Conservation (phyloP, 2,888 invertebrate genomes). For the Conops quadrifasciatus region DNA sequence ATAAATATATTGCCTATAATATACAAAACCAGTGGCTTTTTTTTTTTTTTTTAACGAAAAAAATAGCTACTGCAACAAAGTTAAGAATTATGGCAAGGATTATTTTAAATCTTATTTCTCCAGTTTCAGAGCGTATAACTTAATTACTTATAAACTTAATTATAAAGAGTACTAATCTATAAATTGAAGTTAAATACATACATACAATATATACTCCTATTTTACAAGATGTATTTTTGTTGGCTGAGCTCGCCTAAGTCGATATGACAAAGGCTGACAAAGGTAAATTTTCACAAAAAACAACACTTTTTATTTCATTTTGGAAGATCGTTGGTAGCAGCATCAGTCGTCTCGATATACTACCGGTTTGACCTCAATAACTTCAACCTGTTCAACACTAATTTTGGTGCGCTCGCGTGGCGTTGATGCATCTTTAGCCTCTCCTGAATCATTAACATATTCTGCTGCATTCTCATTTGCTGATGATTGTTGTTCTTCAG, state of each 20-base stretch:
- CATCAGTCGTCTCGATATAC: conserved; percentile 60
- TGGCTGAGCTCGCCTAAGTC: not conserved
- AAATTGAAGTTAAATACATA: not conserved
- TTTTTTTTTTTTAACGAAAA: too few species aligned
- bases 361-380: conserved; percentile 65
- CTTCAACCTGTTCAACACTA: conserved; percentile 64
- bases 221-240: not conserved
- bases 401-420: conserved; percentile 42
- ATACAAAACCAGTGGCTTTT: too few species aligned
- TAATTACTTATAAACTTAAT: not conserved
- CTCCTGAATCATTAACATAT: conserved; percentile 29
- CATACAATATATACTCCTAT: not conserved
- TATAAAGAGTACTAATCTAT: not conserved
- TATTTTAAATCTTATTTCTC: too few species aligned
- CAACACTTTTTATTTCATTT: conserved; percentile 26
- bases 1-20: too few species aligned
- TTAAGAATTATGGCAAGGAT: too few species aligned
- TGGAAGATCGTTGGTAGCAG: conserved; percentile 54
- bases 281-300: too few species aligned
- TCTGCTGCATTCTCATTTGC: not conserved
- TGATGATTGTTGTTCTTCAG: conserved; percentile 12
- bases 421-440: conserved; percentile 23
- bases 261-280: not conserved
- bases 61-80: too few species aligned
- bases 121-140: not conserved